These are phyloP conservation scores for Coilia nasus DNA, from an alignment of 2,797 vertebrate species.

Conservation along the genomic window DNA sequence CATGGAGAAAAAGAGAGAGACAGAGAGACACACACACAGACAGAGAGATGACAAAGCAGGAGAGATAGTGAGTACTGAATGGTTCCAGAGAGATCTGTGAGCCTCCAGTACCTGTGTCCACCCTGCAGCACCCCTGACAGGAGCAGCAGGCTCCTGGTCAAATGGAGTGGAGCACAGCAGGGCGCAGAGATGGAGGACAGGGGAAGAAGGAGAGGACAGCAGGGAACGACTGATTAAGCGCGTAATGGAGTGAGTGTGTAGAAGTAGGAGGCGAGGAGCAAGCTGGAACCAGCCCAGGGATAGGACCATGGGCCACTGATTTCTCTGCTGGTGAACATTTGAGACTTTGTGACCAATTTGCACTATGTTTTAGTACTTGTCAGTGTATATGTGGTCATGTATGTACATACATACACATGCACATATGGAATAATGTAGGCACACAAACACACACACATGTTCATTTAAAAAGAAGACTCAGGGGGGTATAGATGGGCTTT, in stretches of 20 bases:
- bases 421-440: conserved; percentile 24
- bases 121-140: background rate
- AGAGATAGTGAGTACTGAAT: background rate
- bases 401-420: conserved; percentile 4
- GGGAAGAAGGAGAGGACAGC: conserved; percentile 3
- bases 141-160: background rate
- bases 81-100: background rate
- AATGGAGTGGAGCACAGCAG: background rate
- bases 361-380: conserved; percentile 66
- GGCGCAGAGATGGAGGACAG: background rate
- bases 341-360: conserved; percentile 66
- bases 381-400: conserved; percentile 8
- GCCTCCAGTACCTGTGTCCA: background rate
- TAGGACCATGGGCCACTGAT: background rate
- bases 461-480: background rate
- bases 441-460: conserved; percentile 22
- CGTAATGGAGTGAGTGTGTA: conserved; percentile 3
- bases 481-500: conserved; percentile 11
- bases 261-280: conserved; percentile 8
- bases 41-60: background rate
- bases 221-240: background rate
- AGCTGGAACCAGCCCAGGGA: background rate
- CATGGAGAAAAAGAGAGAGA: background rate
- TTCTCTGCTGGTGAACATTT: conserved; percentile 49
- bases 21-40: background rate